Evolutionary conservation across 2,888 invertebrate genomes (phyloP).

Genomic region (Sphaerophoria taeniata): DNA sequence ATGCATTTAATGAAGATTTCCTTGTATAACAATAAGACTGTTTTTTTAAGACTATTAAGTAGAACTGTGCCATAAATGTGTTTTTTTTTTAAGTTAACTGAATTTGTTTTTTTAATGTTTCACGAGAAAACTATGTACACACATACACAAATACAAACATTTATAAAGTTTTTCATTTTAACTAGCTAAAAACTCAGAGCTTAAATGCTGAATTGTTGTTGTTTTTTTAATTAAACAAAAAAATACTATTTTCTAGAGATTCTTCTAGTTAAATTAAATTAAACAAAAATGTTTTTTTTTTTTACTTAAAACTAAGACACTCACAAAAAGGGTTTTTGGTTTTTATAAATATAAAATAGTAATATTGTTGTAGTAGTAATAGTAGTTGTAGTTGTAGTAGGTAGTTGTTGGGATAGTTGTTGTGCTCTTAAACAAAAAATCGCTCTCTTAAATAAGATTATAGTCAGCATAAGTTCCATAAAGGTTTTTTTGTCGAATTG

Average conservation of each 20-base stretch:
- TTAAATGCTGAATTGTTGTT: conserved; percentile 51
- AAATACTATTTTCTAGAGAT: conserved; percentile 51
- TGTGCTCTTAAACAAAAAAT: conserved; percentile 46
- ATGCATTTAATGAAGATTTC: conserved; percentile 44
- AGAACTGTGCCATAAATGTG: conserved; percentile 50
- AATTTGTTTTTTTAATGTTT: conserved; percentile 14
- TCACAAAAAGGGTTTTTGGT: conserved; percentile 51
- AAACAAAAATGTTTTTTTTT: conserved; percentile 29
- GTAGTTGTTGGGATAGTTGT: conserved; percentile 59
- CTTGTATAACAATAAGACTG: conserved; percentile 44
- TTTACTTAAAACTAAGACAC: conserved; percentile 45
- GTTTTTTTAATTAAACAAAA: conserved; percentile 6
- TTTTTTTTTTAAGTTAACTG: conserved; percentile 42
- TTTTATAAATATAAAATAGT: conserved; percentile 46
- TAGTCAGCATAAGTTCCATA: conserved; percentile 79
- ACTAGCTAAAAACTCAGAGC: conserved; percentile 10
- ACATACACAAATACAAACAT: conserved; percentile 53
- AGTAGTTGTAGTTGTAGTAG: conserved; percentile 33
- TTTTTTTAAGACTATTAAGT: conserved; percentile 61
- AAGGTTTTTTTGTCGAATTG: not conserved
- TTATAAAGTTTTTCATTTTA: not conserved
- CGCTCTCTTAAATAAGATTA: conserved; percentile 54
- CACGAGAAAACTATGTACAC: conserved; percentile 25
- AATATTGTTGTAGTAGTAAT: conserved; percentile 27
- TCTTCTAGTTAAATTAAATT: conserved; percentile 49